Conservation (phyloP, 2,113 vertebrate genomes). For the Corvus moneduloides region DNA sequence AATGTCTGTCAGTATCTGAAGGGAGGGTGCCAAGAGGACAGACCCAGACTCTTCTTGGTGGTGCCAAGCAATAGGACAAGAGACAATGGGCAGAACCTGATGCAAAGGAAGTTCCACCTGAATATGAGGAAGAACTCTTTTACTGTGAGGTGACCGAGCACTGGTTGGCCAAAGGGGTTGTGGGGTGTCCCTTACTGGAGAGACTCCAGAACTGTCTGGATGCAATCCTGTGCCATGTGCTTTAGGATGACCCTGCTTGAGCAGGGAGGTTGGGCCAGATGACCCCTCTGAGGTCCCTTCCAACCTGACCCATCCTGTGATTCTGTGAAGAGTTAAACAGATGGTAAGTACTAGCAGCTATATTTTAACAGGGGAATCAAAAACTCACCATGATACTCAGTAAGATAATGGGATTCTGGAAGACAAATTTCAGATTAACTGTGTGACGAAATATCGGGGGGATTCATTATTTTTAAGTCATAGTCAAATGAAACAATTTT, state of each 20-base stretch:
- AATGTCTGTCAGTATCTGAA: background rate
- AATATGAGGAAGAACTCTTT: background rate
- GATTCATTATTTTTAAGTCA: background rate
- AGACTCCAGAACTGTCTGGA: background rate
- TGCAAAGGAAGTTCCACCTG: background rate
- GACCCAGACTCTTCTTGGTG: background rate
- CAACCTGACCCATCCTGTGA: background rate
- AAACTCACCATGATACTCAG: background rate
- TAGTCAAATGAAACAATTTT: background rate
- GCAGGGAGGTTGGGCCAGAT: background rate
- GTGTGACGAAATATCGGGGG: background rate
- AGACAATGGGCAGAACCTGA: background rate
- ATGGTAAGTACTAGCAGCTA: background rate
- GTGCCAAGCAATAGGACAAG: background rate
- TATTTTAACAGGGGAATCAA: constrained; percentile 14
- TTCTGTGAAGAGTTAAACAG: background rate
- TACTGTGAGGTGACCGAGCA: fast-evolving
- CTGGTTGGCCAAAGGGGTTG: background rate
- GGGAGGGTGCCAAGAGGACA: background rate
- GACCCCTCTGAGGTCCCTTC: background rate
- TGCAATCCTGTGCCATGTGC: background rate
- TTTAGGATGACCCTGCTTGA: background rate
- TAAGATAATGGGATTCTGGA: background rate
- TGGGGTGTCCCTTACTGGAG: background rate
- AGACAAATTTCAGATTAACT: background rate